These are phyloP conservation scores for Chironomus tepperi DNA, from an alignment of 1,140 invertebrate genomes.

Conservation along the genomic window DNA sequence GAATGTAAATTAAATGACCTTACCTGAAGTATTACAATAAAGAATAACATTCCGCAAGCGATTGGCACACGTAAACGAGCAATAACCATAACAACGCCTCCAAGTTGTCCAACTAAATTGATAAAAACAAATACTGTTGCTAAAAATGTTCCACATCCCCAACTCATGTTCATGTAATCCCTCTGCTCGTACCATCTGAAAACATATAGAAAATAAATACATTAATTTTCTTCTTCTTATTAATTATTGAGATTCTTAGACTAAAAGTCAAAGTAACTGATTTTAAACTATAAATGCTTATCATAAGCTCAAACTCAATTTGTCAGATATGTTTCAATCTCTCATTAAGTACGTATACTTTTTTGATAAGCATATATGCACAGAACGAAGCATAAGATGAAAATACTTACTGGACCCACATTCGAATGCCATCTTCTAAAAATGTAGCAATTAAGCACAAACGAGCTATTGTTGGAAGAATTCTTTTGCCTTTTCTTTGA, in stretches of 20 bases:
- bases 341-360: not conserved
- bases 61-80: constrained; percentile 85
- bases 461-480: constrained; percentile 90
- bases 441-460: constrained; percentile 98
- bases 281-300: not conserved
- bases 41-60: constrained; percentile 90
- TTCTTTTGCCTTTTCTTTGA: constrained; percentile 82
- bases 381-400: too few relatives aligned
- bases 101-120: constrained; percentile 92
- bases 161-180: constrained; percentile 96
- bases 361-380: too few relatives aligned
- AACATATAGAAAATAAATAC: too few relatives aligned
- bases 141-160: constrained; percentile 90
- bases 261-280: not conserved
- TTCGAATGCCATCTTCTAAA: constrained; percentile 96
- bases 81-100: constrained; percentile 92
- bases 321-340: not conserved
- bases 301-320: not conserved
- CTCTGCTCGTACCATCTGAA: constrained; percentile 89
- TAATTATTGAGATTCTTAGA: not conserved
- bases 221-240: too few relatives aligned
- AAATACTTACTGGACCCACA: constrained; percentile 77
- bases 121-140: constrained; percentile 82
- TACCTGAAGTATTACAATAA: constrained; percentile 92
- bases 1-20: constrained; percentile 27